Base-by-base conservation (phyloP, 2,888 invertebrate genomes). In the Chloroclystis v-ata region DNA sequence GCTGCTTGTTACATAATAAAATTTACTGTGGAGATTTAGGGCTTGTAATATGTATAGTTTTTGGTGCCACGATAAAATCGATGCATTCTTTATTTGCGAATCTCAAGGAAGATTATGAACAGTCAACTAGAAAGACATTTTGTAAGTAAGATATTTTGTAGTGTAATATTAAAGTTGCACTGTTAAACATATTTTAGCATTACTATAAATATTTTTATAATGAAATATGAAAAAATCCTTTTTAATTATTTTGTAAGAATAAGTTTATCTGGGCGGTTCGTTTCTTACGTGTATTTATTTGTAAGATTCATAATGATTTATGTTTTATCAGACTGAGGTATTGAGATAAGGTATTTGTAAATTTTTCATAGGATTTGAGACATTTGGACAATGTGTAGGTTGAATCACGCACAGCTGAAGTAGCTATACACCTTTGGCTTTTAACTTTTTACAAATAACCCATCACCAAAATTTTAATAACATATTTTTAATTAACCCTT, bases 141-240 rank as follows among this genome's bases (percentile, higher is more conserved):
- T 28, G 51, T 60, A 61, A 64, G 65, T 74, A 75, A 65, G 68
- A 69, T 48, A n/a, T 20, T 20, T 20, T 20, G 20, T 68, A 75
- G 71, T 69, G 68, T 73, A 41, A 14, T 29, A 70, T 75, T 67
- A 73, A 75, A 75, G 77, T 79, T 80, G 78, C 79, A 78, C 71
- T 65, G 75, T 81, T 81, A 69, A 69, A 74, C 70, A 69, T 78
- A 78, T 75, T 81, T 81, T 79, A 81, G 79, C 72, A 76, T 82
- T 82, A 81, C 78, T 49, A 46, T 43, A 50, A 50, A 79, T 83
- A 82, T 83, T 83, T 82, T 82, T 82, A 78, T 80, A 80, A 73
- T 64, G 61, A 75, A 77, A 76, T 69, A 67, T 67, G 63, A 69
- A 72, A 73, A 69, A 50, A 60, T n/a, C 48, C 54, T 69, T 75